Evolutionary conservation across 2,797 vertebrate species (phyloP).

Genomic region (Choloepus didactylus): DNA sequence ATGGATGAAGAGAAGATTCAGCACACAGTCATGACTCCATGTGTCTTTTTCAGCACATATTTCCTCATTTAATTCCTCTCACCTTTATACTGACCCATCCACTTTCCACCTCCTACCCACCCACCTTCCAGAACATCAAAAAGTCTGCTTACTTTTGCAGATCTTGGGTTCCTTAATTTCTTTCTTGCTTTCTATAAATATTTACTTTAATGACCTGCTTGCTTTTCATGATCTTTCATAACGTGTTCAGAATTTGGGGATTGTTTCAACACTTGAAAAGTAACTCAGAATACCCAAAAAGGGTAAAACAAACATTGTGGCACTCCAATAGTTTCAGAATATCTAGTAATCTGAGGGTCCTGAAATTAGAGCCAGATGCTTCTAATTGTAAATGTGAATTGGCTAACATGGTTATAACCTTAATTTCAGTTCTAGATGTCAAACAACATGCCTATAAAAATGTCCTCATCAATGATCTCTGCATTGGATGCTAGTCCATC

Average conservation of each 20-base stretch:
- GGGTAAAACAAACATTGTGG: constrained; percentile 74
- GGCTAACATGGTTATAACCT: constrained; percentile 73
- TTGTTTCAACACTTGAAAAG: constrained; percentile 52
- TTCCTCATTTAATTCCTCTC: not conserved
- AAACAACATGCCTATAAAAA: constrained; percentile 84
- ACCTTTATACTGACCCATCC: not conserved
- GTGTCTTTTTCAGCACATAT: constrained; percentile 67
- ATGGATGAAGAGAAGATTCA: constrained; percentile 71
- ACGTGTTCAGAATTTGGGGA: not conserved
- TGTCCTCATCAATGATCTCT: constrained; percentile 77
- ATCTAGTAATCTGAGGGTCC: constrained; percentile 61
- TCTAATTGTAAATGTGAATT: constrained; percentile 79
- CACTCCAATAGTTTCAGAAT: constrained; percentile 83
- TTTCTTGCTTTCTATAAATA: not conserved
- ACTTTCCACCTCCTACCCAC: not conserved
- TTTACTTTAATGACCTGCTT: constrained; percentile 50
- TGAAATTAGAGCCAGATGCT: constrained; percentile 70
- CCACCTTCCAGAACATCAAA: constrained; percentile 8
- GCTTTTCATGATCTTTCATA: constrained; percentile 1
- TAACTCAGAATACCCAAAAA: constrained; percentile 29
- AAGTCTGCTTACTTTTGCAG: not conserved
- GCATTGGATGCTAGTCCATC: constrained; percentile 72
- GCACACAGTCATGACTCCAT: constrained; percentile 68
- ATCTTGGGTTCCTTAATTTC: constrained; percentile 33
- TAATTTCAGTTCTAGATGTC: constrained; percentile 75